These are phyloP conservation scores for Halichoerus grypus DNA, from an alignment of 2,113 vertebrate genomes.

Conservation along the genomic window DNA sequence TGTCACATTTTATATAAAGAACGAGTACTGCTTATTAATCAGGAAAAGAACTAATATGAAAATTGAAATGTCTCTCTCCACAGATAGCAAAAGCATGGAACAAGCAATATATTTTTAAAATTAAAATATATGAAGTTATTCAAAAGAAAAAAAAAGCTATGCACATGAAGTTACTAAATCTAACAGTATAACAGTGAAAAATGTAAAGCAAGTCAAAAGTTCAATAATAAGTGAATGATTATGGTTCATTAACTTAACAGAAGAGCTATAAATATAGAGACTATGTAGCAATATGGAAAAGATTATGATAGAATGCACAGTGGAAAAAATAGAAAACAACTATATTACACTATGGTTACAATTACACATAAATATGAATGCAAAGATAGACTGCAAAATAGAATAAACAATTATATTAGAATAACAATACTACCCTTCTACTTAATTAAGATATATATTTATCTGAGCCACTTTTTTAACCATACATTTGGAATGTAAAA, in stretches of 20 bases:
- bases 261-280: slow-evolving; percentile 31
- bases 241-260: background rate
- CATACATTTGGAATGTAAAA: slow-evolving; percentile 47
- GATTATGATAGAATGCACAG: background rate
- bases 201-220: slow-evolving; percentile 61
- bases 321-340: slow-evolving; percentile 38
- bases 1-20: slow-evolving; percentile 34
- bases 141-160: background rate
- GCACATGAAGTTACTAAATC: slow-evolving; percentile 26
- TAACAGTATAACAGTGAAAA: slow-evolving; percentile 28
- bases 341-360: background rate
- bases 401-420: background rate
- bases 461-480: background rate
- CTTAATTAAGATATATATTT: slow-evolving; percentile 7
- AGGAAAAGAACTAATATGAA: slow-evolving; percentile 59
- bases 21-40: background rate
- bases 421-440: background rate
- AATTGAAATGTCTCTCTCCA: slow-evolving; percentile 16
- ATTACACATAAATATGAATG: slow-evolving; percentile 29
- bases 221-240: slow-evolving; percentile 45
- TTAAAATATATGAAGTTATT: slow-evolving; percentile 49
- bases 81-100: slow-evolving; percentile 19
- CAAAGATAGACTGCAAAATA: background rate
- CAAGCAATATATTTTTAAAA: slow-evolving; percentile 7
- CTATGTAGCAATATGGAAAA: slow-evolving; percentile 10